Evolutionary conservation across 2,888 invertebrate genomes (phyloP).

Genomic region (Andrena hattorfiana): DNA sequence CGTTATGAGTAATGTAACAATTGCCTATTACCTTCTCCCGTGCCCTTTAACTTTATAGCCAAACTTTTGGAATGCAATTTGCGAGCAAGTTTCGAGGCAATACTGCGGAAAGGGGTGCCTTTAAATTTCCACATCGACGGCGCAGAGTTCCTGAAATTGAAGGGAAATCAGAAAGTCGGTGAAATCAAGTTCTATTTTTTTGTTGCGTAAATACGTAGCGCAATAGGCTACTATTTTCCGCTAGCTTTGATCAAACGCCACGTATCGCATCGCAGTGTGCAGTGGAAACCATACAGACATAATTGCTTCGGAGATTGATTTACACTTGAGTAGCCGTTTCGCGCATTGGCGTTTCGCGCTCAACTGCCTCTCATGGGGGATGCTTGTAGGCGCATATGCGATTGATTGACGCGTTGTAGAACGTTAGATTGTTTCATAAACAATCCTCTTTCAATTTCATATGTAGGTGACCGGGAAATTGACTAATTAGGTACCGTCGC

Average conservation of each 20-base stretch:
- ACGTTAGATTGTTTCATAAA: conserved; percentile 1
- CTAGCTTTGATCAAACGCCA: not conserved
- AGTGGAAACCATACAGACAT: not conserved
- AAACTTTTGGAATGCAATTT: not conserved
- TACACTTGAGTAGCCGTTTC: conserved; percentile 11
- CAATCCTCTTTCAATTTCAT: too few relatives aligned
- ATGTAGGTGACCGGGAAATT: too few relatives aligned
- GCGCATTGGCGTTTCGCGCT: not conserved
- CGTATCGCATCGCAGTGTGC: not conserved
- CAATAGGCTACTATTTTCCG: not conserved
- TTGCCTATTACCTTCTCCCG: not conserved
- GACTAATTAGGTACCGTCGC: too few relatives aligned
- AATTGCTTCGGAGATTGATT: conserved; percentile 29
- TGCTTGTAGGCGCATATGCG: not conserved
- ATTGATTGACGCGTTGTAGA: conserved; percentile 13
- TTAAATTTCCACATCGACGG: too few relatives aligned
- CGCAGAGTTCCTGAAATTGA: not conserved
- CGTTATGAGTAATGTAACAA: not conserved
- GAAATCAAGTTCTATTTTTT: not conserved
- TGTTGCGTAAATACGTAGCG: not conserved
- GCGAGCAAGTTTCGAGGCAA: not conserved
- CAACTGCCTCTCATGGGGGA: not conserved
- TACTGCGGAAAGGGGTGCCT: too few relatives aligned
- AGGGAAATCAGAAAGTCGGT: not conserved
- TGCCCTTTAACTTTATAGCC: not conserved